These are phyloP conservation scores for Mya arenaria DNA, from an alignment of 1,140 invertebrate species.

Conservation along the genomic window DNA sequence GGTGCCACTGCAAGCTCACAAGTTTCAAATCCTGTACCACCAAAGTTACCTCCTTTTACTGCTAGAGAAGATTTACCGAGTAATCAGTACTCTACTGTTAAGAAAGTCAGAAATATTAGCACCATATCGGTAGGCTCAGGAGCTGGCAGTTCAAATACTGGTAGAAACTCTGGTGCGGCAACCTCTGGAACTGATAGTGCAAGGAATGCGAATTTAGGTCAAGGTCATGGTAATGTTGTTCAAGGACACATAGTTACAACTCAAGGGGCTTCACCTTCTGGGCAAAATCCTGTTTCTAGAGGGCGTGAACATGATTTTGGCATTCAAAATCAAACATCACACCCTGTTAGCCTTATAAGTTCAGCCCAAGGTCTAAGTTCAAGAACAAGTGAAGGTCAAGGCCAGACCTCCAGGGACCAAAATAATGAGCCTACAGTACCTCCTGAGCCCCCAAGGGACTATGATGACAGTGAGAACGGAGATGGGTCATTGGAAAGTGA, in stretches of 20 bases:
- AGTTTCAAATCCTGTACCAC: too few relatives aligned
- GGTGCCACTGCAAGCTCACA: background rate
- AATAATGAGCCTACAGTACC: too few relatives aligned
- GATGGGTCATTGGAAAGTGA: background rate
- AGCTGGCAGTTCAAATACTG: background rate
- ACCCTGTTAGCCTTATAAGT: too few relatives aligned
- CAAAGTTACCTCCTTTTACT: too few relatives aligned
- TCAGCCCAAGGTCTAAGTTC: too few relatives aligned
- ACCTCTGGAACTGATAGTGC: background rate
- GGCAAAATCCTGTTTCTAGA: too few relatives aligned
- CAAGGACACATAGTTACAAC: background rate
- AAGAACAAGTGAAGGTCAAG: too few relatives aligned
- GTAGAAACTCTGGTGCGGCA: background rate
- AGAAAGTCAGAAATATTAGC: slow-evolving; percentile 21
- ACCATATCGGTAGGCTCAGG: background rate
- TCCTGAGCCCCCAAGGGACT: slow-evolving; percentile 46
- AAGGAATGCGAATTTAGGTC: background rate
- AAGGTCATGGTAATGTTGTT: background rate
- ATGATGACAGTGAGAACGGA: slow-evolving; percentile 10
- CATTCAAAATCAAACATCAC: too few relatives aligned
- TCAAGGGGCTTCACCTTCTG: too few relatives aligned
- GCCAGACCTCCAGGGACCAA: background rate
- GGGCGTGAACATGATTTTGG: too few relatives aligned
- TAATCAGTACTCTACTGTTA: slow-evolving; percentile 47
- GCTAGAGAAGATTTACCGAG: slow-evolving; percentile 34